A percentile compares a stretch with the other conserved stretches of the same genome.
phyloP scores from a whole-genome alignment of 2,113 vertebrate species.

The Sturnira hondurensis region DNA sequence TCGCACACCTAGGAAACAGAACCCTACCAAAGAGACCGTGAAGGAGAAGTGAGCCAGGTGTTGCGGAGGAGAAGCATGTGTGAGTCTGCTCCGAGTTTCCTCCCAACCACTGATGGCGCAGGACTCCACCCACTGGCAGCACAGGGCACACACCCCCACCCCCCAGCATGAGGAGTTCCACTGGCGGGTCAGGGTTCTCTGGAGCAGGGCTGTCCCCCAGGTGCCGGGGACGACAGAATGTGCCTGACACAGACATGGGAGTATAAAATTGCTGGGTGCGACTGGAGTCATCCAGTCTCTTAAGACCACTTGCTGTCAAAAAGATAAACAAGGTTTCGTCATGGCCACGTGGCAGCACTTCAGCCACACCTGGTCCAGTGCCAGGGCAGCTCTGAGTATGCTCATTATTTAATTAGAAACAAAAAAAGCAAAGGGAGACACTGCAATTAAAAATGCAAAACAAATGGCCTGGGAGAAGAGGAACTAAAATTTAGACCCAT shows the following conservation, averaged over 20 bases:
- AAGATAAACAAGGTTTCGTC: background rate
- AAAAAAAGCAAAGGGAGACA: background rate
- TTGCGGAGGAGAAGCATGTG: background rate
- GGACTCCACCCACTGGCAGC: background rate
- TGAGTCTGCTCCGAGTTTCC: background rate
- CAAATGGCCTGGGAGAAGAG: background rate
- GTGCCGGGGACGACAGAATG: background rate
- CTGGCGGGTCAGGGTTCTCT: background rate
- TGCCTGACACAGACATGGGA: background rate
- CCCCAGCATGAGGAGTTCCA: background rate
- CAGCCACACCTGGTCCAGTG: background rate
- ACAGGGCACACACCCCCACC: too few species aligned
- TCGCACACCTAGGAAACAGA: slow-evolving; percentile 49
- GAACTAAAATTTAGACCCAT: background rate
- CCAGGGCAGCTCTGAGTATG: background rate
- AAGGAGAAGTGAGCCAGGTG: fast-evolving
- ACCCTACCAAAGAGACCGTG: slow-evolving; percentile 43
- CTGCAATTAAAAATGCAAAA: background rate
- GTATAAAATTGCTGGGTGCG: slow-evolving; percentile 51
- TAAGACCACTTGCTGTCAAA: background rate
- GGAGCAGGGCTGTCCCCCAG: background rate
- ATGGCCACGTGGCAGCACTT: background rate
- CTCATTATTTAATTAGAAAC: background rate
- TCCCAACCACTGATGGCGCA: background rate
- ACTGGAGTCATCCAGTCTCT: background rate